Evolutionary conservation across 1,140 invertebrate species (phyloP).

Genomic region (Caenorhabditis inopinata): DNA sequence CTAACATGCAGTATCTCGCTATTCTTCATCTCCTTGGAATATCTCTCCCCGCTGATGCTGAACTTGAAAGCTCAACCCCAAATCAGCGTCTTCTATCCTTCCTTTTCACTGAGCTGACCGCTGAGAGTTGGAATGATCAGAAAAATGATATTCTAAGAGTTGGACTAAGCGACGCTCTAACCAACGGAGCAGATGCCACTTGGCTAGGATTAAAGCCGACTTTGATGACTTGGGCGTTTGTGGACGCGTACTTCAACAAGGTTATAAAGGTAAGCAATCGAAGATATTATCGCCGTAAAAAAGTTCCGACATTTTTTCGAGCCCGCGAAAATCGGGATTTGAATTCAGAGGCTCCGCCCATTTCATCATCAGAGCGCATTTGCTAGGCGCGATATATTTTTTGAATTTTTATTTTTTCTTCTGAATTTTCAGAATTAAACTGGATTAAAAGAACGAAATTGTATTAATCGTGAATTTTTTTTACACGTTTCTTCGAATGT

Average conservation of each 20-base stretch:
- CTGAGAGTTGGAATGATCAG: slow-evolving; percentile 38
- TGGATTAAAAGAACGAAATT: too few relatives aligned
- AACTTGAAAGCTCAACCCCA: neutral
- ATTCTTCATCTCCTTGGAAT: slow-evolving; percentile 43
- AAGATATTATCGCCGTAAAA: too few relatives aligned
- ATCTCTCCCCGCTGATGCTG: slow-evolving; percentile 15
- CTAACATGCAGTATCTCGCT: slow-evolving; percentile 79
- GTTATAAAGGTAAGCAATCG: slow-evolving; percentile 39
- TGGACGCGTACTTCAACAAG: slow-evolving; percentile 43
- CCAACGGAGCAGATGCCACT: neutral
- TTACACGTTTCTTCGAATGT: too few relatives aligned
- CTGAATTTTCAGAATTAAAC: too few relatives aligned
- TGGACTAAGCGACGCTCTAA: neutral
- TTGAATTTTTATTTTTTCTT: neutral
- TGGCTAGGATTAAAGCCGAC: neutral
- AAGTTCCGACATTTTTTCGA: too few relatives aligned
- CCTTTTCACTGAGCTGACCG: slow-evolving; percentile 38
- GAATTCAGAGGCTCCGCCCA: too few relatives aligned
- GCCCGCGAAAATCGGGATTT: too few relatives aligned
- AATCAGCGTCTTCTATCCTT: slow-evolving; percentile 19
- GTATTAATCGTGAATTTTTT: too few relatives aligned
- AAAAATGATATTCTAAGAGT: slow-evolving; percentile 38
- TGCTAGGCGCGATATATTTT: too few relatives aligned
- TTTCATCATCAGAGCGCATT: too few relatives aligned
- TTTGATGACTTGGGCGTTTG: slow-evolving; percentile 37